Evolutionary conservation across 53 echinoderm and acorn worm species (phyloP).

Genomic region (Apostichopus leukothele): DNA sequence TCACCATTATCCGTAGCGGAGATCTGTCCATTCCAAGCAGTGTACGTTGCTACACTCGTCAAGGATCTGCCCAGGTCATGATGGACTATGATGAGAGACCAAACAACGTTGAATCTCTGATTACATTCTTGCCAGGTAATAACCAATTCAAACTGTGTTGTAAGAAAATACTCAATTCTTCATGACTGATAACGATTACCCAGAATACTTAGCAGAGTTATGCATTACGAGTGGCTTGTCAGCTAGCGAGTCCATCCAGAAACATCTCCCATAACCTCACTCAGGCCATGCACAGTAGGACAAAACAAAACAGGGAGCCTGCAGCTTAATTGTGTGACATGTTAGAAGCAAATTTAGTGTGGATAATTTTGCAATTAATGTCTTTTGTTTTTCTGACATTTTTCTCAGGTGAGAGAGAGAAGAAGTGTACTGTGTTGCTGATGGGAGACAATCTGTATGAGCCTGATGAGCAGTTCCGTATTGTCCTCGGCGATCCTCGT

Average conservation of each 20-base stretch:
- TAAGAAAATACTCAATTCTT: too few relatives aligned
- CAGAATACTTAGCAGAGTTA: too few relatives aligned
- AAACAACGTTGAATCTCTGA: constrained; percentile 80
- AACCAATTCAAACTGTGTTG: not conserved
- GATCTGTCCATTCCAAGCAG: constrained; percentile 83
- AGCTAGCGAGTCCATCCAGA: too few relatives aligned
- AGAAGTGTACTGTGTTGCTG: constrained; percentile 80
- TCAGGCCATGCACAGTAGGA: too few relatives aligned
- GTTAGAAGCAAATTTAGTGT: too few relatives aligned
- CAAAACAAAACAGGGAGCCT: too few relatives aligned
- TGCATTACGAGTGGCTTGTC: too few relatives aligned
- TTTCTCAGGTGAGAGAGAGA: constrained; percentile 75
- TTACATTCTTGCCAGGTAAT: constrained; percentile 95
- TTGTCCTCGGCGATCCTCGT: constrained; percentile 82
- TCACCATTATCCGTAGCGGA: constrained; percentile 76
- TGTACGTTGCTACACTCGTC: constrained; percentile 90
- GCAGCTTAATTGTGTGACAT: too few relatives aligned
- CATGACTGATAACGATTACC: too few relatives aligned
- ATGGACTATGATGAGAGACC: constrained; percentile 99
- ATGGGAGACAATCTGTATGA: constrained; percentile 92
- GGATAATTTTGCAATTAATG: too few relatives aligned
- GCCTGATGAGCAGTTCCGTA: constrained; percentile 87
- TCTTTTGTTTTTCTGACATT: too few relatives aligned
- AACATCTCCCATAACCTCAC: too few relatives aligned
- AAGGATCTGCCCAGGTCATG: constrained; percentile 99